Evolutionary conservation across 2,113 vertebrate species (phyloP).

Genomic region (Nymphicus hollandicus): DNA sequence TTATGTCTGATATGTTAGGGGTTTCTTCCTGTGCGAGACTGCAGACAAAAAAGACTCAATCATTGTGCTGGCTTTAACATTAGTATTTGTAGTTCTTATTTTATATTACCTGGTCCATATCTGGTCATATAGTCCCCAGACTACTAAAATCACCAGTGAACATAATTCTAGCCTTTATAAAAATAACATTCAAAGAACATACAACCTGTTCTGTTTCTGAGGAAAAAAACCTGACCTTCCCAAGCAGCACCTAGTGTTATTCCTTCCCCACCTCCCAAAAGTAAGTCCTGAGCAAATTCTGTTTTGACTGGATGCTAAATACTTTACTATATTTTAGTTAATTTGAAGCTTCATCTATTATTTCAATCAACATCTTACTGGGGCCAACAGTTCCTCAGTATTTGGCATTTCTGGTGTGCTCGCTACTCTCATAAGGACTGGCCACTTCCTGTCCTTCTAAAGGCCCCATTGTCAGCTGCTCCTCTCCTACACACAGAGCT

Average conservation of each 20-base stretch:
- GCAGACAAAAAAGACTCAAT: neutral
- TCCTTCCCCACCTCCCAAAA: neutral
- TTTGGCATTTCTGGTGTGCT: neutral
- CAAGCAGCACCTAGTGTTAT: neutral
- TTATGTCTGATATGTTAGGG: neutral
- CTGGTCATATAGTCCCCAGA: neutral
- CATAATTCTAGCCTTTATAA: neutral
- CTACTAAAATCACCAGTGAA: neutral
- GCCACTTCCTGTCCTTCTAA: neutral
- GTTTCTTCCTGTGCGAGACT: neutral
- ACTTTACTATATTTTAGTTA: neutral
- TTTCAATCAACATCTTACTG: neutral
- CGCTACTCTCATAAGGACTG: neutral
- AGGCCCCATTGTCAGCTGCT: neutral
- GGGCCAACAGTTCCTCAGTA: neutral
- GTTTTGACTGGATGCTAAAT: neutral
- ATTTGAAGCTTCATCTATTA: neutral
- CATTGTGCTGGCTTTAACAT: neutral
- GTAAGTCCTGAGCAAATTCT: neutral
- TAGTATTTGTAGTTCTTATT: neutral
- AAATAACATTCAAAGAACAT: neutral
- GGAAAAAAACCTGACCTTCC: neutral
- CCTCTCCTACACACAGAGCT: accelerated
- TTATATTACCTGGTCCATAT: neutral
- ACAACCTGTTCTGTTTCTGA: neutral